These are phyloP conservation scores for Dryobota labecula DNA, from an alignment of 2,888 invertebrate species.

Conservation along the genomic window DNA sequence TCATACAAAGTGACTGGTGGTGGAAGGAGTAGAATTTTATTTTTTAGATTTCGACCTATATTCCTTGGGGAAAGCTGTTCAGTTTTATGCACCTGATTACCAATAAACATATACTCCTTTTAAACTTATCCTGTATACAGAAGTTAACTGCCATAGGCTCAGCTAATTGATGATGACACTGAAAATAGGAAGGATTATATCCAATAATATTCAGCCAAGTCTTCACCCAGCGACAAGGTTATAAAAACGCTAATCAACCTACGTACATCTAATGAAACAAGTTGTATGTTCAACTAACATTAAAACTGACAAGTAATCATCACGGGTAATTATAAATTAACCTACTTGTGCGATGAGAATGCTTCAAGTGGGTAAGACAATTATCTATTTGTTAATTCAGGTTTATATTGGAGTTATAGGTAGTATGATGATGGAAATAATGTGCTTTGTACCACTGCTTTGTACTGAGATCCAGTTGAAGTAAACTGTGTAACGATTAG, in stretches of 20 bases:
- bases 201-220: not conserved
- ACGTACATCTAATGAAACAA: conserved; percentile 60
- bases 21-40: no score
- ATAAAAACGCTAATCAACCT: conserved; percentile 44
- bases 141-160: no score
- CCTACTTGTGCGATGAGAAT: conserved; percentile 74
- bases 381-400: conserved; percentile 55
- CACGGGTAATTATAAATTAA: conserved; percentile 86
- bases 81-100: no score
- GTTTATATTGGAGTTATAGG: conserved; percentile 27
- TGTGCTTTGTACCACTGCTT: not conserved
- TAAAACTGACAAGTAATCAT: conserved; percentile 76
- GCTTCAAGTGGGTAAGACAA: conserved; percentile 58
- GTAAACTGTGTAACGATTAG: no score
- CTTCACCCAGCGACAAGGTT: conserved; percentile 20
- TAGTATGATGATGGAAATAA: not conserved
- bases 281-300: conserved; percentile 72
- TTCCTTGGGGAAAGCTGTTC: no score
- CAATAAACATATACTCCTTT: no score
- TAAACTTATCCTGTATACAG: no score
- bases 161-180: not conserved
- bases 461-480: not conserved
- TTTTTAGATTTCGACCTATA: no score
- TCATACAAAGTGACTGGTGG: no score
- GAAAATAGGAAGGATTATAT: not conserved